phyloP scores from a whole-genome alignment of 2,113 vertebrate genomes.

The Polypterus bichir region DNA sequence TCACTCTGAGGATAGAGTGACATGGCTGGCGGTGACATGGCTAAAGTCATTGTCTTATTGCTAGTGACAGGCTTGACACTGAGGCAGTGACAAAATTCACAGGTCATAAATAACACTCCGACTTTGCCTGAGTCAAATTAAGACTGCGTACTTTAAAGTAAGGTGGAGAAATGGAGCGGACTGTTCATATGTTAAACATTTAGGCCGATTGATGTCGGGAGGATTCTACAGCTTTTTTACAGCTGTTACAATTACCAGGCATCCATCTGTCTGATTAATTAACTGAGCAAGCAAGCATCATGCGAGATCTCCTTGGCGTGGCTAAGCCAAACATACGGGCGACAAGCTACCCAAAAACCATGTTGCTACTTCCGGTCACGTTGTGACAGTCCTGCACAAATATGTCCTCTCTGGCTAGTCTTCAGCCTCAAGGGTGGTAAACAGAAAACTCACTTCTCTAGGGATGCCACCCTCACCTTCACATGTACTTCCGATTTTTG shows the following conservation, averaged over 20 bases:
- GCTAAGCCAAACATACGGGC: too few species aligned
- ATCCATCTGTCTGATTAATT: too few species aligned
- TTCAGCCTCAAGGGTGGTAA: too few species aligned
- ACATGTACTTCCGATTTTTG: too few species aligned
- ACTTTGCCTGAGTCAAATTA: constrained; percentile 25
- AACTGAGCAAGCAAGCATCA: too few species aligned
- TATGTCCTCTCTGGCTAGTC: too few species aligned
- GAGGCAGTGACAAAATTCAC: constrained; percentile 34
- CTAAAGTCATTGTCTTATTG: constrained; percentile 31
- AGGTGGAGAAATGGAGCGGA: neutral
- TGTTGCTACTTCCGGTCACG: too few species aligned
- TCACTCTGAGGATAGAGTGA: constrained; percentile 26
- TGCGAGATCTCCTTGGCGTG: too few species aligned
- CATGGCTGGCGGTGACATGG: constrained; percentile 22
- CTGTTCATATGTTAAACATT: neutral
- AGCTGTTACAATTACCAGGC: neutral
- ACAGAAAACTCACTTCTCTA: too few species aligned
- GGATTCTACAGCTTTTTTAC: neutral
- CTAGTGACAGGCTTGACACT: constrained; percentile 46
- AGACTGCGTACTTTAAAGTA: constrained; percentile 9
- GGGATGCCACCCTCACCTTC: too few species aligned
- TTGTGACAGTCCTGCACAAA: too few species aligned
- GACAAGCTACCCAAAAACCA: too few species aligned
- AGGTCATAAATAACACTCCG: constrained; percentile 36
- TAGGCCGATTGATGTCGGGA: neutral